A percentile compares a stretch with the other conserved stretches of the same genome.
Conservation (phyloP, 1,140 invertebrate species). For the Liolophura sinensis region DNA sequence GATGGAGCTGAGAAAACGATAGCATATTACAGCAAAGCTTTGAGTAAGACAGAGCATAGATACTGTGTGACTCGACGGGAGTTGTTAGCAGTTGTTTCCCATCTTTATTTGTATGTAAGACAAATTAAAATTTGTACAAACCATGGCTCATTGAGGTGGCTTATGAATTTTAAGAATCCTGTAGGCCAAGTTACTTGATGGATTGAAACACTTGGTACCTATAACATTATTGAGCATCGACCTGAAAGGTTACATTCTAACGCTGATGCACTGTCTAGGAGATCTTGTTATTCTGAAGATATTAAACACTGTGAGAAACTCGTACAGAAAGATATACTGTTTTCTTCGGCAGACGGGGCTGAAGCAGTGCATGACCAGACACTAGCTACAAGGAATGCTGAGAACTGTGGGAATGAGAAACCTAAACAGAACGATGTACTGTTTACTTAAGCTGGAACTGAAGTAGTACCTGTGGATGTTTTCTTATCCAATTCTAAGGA, state of each 20-base stretch:
- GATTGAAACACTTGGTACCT: not conserved
- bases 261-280: not conserved
- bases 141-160: conserved; percentile 8
- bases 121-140: conserved; percentile 8
- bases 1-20: conserved; percentile 23
- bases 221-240: conserved; percentile 1
- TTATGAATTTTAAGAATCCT: conserved; percentile 9
- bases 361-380: too few relatives aligned
- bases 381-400: too few relatives aligned
- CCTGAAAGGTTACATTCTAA: not conserved
- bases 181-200: conserved; percentile 10
- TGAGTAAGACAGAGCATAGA: conserved; percentile 24
- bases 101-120: conserved; percentile 26
- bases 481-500: too few relatives aligned
- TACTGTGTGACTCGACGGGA: conserved; percentile 36
- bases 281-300: too few relatives aligned
- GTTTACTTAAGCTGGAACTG: too few relatives aligned
- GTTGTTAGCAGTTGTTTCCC: conserved; percentile 35
- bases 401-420: too few relatives aligned
- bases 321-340: too few relatives aligned
- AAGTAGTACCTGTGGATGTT: too few relatives aligned
- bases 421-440: too few relatives aligned
- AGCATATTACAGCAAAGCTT: conserved; percentile 16
- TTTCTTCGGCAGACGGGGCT: too few relatives aligned
- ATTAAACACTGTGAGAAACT: too few relatives aligned